Evolutionary conservation across 1,140 invertebrate genomes (phyloP), one percentile per base, ranked within the genome.

Genomic region (Diplogasteroides magnus): DNA sequence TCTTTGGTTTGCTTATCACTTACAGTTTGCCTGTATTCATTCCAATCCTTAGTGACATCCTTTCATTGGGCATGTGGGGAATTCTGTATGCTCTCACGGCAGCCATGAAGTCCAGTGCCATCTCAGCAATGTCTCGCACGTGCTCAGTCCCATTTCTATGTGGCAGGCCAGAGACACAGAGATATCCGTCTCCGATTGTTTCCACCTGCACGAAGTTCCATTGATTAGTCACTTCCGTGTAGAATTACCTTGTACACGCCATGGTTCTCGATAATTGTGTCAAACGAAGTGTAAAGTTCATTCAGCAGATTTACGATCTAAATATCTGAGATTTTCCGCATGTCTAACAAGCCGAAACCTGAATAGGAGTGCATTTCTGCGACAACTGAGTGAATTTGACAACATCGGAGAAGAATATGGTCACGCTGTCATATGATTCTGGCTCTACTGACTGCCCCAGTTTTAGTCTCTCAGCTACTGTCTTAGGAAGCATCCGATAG

Each of bases 331-430:
- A 14, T 56, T 23, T 67, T 61, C 26, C 61, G 27, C 19, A 61
- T 59, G 57, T 62, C 55, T 14, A 68, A 31, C 31, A 68, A 19
- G 25, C 61, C 61, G 31, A 61, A 57, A 70, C 70, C 68, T 89
- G 73, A 28, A 76, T 66, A 14, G 71, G 69, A 6, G 69, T 25
- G 31, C 62, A 76, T 55, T 73, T 73, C 15, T 37, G n/a, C 15
- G 74, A 89, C 87, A 0, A 90, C 89, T 76, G 90, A 0, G 91
- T 93, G 80, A 93, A 93, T 26, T 91, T 91, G 0, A 93, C 91
- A 69, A 93, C 91, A 77, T 93, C 91, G 26, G 68, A 72, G 55
- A 77, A 77, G 62, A 76, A 72, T 25, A 77, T 72, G 19, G 76
- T 77, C 14, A 77, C 76, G 32, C 58, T 58, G n/a, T 77, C 76